Evolutionary conservation across 1,140 invertebrate species (phyloP), one percentile per base, ranked within the genome.

Genomic region (Drosophila auraria): DNA sequence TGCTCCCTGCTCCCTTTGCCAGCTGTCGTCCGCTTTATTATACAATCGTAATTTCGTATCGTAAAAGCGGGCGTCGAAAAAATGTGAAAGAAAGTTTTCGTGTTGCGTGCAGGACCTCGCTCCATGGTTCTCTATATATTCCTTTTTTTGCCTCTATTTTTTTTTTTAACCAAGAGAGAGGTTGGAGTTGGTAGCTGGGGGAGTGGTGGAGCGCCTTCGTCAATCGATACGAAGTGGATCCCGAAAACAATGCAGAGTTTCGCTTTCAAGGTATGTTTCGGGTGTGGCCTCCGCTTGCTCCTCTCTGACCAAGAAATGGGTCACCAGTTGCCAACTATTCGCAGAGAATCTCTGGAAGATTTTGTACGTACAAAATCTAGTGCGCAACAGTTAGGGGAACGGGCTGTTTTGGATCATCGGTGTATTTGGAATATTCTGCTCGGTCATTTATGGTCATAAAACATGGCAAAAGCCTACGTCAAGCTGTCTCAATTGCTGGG

Each of bases 31-130:
- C 64, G 84, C 84, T 87, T 87, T 87, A 87, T 87, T 87, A 87
- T 87, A 87, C 84, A 87, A 89, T 87, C 84, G 84, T 87, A 89
- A 87, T 87, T 87, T 89, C 84, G 84, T 84, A 89, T 87, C 84
- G 84, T 87, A 87, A 87, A 87, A 89, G 76, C 83, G 83, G 83
- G 83, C 79, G 83, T 68, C 83, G 63, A 87, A 86, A 75, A 86
- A 87, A 89, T 89, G 84, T 84, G 65, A 80, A 84, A 83, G 84
- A 87, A 87, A 89, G 72, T 87, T 87, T 87, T 87, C 84, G 81
- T 89, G 84, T 87, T 87, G 84, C 84, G 84, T 87, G 84, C 81
- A 87, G 78, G 78, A 87, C 64, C 60, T 70, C 62, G 83, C 68
- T 66, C 49, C 40, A 73, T 33, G 69, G 12, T 12, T 62, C 56